Evolutionary conservation across 2,113 vertebrate species (phyloP), one percentile per base, ranked within the genome.

Genomic region (Verasper variegatus): DNA sequence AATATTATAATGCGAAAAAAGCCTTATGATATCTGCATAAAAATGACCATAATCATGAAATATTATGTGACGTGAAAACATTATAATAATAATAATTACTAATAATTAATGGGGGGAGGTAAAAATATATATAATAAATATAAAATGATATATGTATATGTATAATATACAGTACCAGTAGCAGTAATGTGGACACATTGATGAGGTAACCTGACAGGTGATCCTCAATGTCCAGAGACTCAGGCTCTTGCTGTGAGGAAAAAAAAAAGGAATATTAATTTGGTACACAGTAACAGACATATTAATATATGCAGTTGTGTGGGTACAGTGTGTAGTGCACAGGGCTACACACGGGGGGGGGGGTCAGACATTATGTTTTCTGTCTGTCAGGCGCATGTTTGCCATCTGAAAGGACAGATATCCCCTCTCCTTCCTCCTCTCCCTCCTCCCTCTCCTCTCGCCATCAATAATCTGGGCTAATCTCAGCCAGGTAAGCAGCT

Each of bases 211-310:
- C 97, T 69, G 95, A 93, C 76, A 97, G 88, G 45, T 96, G 96
- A 78, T 99, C 98, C 82, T 88, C 96, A 94, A 97, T 96, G 1
- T 93, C 96, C 80, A 99, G 89, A 78, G 97, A 96, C 68, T 98
- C 95, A 64, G 95, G 94, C 81, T 95, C 95, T 75, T 85, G 85
- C 96, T 94, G 90, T 59, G 1, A 56, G 54, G 42, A 59, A 31
- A 68, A 69, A 31, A 68, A 69, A 84, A 17, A 57, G 17, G 35
- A 0, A 47, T 17, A 57, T 73, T 66, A 73, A 2, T 40, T 62
- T 23, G 13, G 8, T 45, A 24, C n/a, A 58, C 21, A 71, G 17
- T 20, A 18, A 65, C 31, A 21, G 2, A 67, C 9, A 60, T 21
- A 37, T 0, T 1, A 2, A 8, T 11, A 49, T n/a, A 18, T 59